phyloP scores from a whole-genome alignment of 2,888 invertebrate genomes.

The Dicycla oo region DNA sequence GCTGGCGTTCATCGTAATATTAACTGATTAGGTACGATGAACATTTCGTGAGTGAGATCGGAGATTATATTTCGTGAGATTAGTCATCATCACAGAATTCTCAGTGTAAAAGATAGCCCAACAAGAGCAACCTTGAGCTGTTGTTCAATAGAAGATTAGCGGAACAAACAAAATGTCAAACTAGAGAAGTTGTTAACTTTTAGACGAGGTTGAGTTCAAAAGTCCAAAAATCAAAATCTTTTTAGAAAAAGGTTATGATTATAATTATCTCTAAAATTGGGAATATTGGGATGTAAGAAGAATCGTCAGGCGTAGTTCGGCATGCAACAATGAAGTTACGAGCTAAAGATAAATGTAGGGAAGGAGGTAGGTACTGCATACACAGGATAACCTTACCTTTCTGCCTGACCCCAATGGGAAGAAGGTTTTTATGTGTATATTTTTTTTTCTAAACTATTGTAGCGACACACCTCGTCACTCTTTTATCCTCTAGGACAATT shows the following conservation, averaged over 20 bases:
- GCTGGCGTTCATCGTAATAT: not conserved
- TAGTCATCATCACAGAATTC: slow-evolving; percentile 6
- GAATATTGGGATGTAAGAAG: not conserved
- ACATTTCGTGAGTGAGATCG: not conserved
- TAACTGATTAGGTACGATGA: not conserved
- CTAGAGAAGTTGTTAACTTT: slow-evolving; percentile 4
- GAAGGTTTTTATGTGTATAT: too few species aligned
- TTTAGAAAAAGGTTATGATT: not conserved
- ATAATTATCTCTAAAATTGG: not conserved
- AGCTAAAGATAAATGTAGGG: not conserved
- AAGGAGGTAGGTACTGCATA: not conserved
- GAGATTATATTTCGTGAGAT: slow-evolving; percentile 6
- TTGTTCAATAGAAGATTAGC: slow-evolving; percentile 12
- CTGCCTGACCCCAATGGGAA: not conserved
- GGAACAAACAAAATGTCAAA: slow-evolving; percentile 4
- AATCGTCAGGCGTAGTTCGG: not conserved
- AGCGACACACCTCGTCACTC: not conserved
- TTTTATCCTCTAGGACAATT: not conserved
- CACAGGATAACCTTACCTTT: not conserved
- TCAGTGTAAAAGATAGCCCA: slow-evolving; percentile 7
- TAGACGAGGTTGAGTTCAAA: not conserved
- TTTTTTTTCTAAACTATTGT: not conserved
- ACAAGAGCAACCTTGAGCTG: slow-evolving; percentile 15
- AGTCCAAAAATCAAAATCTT: not conserved
- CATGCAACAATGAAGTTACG: too few species aligned